Conservation (phyloP, 2,888 invertebrate species). For the Drosophila macrospina region DNA sequence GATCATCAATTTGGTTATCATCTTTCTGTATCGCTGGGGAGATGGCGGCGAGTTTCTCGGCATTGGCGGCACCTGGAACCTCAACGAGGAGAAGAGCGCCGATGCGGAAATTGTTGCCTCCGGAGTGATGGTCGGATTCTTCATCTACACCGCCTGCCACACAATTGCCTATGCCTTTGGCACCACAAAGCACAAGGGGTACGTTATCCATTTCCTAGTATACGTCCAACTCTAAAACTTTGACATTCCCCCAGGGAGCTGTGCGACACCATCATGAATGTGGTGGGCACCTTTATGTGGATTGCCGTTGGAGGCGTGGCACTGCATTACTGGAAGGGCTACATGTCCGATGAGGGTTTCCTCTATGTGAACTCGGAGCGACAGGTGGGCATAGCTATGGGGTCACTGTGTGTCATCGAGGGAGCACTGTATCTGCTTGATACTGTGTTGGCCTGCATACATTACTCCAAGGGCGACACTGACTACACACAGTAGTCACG, state of each 20-base stretch:
- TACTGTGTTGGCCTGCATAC: conserved; percentile 91
- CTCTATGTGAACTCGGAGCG: conserved; percentile 90
- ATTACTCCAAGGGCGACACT: conserved; percentile 88
- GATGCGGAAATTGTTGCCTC: conserved; percentile 95
- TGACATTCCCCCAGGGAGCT: conserved; percentile 87
- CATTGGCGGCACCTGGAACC: conserved; percentile 95
- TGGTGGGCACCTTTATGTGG: conserved; percentile 93
- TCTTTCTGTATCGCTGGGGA: conserved; percentile 93
- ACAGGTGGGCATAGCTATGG: conserved; percentile 93
- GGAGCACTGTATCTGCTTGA: conserved; percentile 93
- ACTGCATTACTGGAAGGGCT: conserved; percentile 95
- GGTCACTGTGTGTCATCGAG: conserved; percentile 91
- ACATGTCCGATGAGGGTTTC: conserved; percentile 92
- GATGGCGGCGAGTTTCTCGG: conserved; percentile 93
- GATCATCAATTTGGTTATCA: conserved; percentile 92
- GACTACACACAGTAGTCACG: conserved; percentile 69
- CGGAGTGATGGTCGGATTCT: conserved; percentile 94
- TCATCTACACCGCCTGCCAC: conserved; percentile 93
- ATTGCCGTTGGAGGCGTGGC: conserved; percentile 94
- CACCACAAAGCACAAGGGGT: conserved; percentile 91
- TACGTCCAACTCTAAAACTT: background rate
- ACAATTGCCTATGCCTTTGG: conserved; percentile 92
- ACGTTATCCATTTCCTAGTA: conserved; percentile 28
- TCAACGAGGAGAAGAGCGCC: conserved; percentile 94
- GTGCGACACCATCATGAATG: conserved; percentile 94